Conservation (phyloP, 2,797 vertebrate species). For the Selene dorsalis region DNA sequence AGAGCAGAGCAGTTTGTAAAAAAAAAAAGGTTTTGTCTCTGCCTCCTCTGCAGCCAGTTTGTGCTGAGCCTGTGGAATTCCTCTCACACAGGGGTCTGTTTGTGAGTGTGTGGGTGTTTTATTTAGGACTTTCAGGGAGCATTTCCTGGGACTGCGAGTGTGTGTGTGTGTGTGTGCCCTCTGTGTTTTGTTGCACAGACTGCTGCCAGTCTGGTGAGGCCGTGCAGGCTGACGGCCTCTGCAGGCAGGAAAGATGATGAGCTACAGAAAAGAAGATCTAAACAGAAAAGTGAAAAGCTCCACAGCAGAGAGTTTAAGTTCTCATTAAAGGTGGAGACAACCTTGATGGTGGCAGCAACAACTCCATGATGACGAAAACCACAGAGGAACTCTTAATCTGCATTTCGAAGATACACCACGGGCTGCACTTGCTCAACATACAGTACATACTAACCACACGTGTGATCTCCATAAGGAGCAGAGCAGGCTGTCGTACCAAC, state of each 20-base stretch:
- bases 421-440: background rate
- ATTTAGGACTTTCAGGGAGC: constrained; percentile 41
- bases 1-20: constrained; percentile 17
- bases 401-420: background rate
- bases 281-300: background rate
- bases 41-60: constrained; percentile 45
- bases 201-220: constrained; percentile 41
- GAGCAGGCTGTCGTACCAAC: background rate
- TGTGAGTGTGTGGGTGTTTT: constrained; percentile 45
- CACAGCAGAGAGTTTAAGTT: background rate
- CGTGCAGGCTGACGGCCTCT: background rate
- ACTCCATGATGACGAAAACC: background rate
- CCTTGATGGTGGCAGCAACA: background rate
- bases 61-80: constrained; percentile 58
- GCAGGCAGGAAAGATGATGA: background rate
- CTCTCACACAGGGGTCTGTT: constrained; percentile 51
- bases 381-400: background rate
- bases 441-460: background rate
- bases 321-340: background rate
- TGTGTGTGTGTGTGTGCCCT: background rate
- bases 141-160: constrained; percentile 29
- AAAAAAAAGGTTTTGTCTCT: constrained; percentile 8
- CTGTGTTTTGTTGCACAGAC: constrained; percentile 35
- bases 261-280: background rate
- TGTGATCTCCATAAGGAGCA: background rate